phyloP scores from a whole-genome alignment of 2,113 vertebrate genomes.

The Kryptolebias marmoratus region DNA sequence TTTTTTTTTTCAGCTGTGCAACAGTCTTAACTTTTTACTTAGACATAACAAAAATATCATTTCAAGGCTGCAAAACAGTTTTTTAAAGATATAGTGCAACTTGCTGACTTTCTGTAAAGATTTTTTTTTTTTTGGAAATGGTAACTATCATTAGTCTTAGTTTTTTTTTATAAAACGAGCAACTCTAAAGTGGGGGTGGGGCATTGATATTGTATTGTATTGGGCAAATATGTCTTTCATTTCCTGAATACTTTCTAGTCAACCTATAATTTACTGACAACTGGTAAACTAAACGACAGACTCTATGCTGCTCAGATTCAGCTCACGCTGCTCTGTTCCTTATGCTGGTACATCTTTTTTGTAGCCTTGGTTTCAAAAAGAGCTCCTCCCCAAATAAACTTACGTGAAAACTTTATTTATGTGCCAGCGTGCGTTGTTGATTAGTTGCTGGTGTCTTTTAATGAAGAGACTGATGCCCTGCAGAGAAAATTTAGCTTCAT shows the following conservation, averaged over 20 bases:
- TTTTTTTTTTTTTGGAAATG: background rate
- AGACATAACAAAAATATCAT: slow-evolving; percentile 1
- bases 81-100: background rate
- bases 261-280: slow-evolving; percentile 15
- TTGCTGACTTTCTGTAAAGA: background rate
- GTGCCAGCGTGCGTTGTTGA: background rate
- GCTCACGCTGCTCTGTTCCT: background rate
- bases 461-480: background rate
- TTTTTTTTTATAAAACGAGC: background rate
- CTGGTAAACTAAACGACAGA: background rate
- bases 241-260: slow-evolving; percentile 16
- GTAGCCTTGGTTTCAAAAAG: background rate
- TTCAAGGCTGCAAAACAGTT: background rate
- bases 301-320: background rate
- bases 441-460: background rate
- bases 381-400: background rate
- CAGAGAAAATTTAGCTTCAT: background rate
- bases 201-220: background rate
- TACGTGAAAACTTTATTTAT: background rate
- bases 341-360: background rate
- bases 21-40: slow-evolving; percentile 17
- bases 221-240: slow-evolving; percentile 13
- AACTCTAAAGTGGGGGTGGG: slow-evolving; percentile 6
- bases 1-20: slow-evolving; percentile 29
- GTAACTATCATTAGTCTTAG: background rate